Percentiles rank a stretch among this genome's conserved stretches.
These are phyloP conservation scores for Hylia prasina DNA, from an alignment of 2,113 vertebrate genomes.

Conservation along the genomic window DNA sequence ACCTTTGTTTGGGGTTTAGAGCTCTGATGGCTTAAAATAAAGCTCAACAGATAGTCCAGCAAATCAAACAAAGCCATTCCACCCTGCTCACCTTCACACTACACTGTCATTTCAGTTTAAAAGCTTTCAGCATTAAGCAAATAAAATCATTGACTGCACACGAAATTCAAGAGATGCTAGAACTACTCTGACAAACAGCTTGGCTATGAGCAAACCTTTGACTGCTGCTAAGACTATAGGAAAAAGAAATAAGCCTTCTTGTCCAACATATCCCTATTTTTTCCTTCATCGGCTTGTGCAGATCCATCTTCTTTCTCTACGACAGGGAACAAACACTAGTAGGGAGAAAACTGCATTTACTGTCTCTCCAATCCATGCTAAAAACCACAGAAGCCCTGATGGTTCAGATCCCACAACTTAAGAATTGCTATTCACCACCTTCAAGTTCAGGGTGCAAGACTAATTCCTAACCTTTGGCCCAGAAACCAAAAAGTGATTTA, in stretches of 20 bases:
- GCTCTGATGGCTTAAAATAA: conserved; percentile 51
- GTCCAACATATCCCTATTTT: background rate
- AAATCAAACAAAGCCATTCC: conserved; percentile 22
- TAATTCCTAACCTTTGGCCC: background rate
- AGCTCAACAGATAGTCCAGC: conserved; percentile 28
- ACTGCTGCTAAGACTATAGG: background rate
- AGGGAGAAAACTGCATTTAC: background rate
- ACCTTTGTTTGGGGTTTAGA: conserved; percentile 45
- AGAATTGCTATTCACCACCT: background rate
- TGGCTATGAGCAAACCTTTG: background rate
- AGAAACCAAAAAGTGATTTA: background rate
- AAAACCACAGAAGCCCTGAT: background rate
- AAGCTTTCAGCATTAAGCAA: background rate
- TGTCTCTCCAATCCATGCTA: background rate
- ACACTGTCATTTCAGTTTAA: background rate
- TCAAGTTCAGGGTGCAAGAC: rapidly evolving
- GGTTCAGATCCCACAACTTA: background rate
- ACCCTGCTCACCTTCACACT: conserved; percentile 13
- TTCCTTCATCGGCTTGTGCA: background rate
- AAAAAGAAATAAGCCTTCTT: background rate
- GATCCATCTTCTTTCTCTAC: background rate
- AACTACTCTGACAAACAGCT: background rate
- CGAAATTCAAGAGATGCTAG: background rate
- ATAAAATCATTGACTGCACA: background rate
- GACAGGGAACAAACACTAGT: background rate